A percentile compares a stretch with the other conserved stretches of the same genome.
phyloP scores from a whole-genome alignment of 2,888 invertebrate genomes.

The Drosophila subquinaria region DNA sequence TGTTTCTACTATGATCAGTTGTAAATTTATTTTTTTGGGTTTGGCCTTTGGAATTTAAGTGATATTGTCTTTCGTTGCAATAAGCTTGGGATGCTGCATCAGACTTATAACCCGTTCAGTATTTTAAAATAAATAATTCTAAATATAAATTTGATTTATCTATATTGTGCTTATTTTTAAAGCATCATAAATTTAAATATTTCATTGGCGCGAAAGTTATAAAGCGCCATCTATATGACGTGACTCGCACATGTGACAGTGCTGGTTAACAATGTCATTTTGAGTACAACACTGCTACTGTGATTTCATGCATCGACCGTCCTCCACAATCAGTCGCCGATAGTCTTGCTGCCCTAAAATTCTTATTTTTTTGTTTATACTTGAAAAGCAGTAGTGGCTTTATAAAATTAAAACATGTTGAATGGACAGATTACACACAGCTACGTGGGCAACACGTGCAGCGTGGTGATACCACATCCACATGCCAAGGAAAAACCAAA shows the following conservation, averaged over 20 bases:
- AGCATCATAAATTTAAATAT: conserved; percentile 18
- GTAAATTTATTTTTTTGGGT: conserved; percentile 47
- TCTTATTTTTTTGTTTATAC: conserved; percentile 65
- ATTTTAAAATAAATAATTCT: neutral
- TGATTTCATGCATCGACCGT: conserved; percentile 30
- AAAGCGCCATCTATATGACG: conserved; percentile 44
- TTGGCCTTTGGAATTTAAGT: conserved; percentile 55
- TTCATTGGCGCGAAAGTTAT: neutral
- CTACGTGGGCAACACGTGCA: conserved; percentile 71
- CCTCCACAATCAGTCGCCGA: conserved; percentile 50
- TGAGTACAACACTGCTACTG: conserved; percentile 6
- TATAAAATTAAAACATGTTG: conserved; percentile 68
- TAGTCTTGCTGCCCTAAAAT: conserved; percentile 50
- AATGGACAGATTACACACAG: conserved; percentile 75
- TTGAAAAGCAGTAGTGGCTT: conserved; percentile 66
- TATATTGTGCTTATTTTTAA: neutral
- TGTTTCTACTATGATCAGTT: conserved; percentile 31
- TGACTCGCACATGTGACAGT: neutral
- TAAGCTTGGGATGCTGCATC: neutral
- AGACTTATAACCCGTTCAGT: neutral
- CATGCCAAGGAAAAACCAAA: conserved; percentile 67
- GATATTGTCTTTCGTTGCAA: conserved; percentile 1
- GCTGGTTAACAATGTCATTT: conserved; percentile 23
- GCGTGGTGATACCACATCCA: conserved; percentile 67
- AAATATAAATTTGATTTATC: neutral